Base-by-base conservation (phyloP, 2,888 invertebrate genomes). In the Drosophila pseudotalamancana region DNA sequence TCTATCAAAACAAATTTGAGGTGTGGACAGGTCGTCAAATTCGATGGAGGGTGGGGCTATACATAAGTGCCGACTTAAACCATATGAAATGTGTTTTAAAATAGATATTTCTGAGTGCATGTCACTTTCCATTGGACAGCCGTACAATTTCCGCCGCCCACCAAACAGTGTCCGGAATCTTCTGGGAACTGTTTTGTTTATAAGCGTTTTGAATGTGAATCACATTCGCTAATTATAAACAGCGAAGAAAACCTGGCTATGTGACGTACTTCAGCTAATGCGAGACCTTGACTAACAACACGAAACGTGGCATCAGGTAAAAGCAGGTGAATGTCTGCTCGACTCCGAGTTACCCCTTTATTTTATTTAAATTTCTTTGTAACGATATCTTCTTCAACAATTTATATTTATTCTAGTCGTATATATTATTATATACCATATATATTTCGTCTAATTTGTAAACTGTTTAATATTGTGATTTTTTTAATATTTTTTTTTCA, bases 11-110 rank as follows among this genome's bases (percentile, higher is more conserved):
- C 45, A 61, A 62, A 57, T 62, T 61, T 54, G 42, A 60, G 61
- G 77, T 86, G 84, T 77, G 73, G 81, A 83, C 84, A 81, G 76
- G 49, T 50, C 21, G 35, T 69, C 54, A 54, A 32, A 37, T 56
- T 19, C 27, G 32, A 18, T 12, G 43, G 6, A 18, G 39, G 23
- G 12, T 5, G 12, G 18, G 4, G 16, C 1, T 3, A 12, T 19
- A 56, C 1, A 25, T n/a, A 18, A 1, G 5, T 2, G 23, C 14
- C 9, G 18, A 11, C 27, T 11, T 9, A 31, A 39, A 35, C 16
- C 49, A 51, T 43, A 37, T 43, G 29, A 27, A 34, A 25, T 42
- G 37, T 39, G 18, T 65, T 45, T 49, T 56, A 18, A 71, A 64
- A 72, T 56, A 77, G 63, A 29, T 29, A 29, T 48, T 60, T 51